A percentile compares a stretch with the other conserved stretches of the same genome.
Evolutionary conservation across 2,888 invertebrate species (phyloP).

Genomic region (Omphaloscelis lunosa): DNA sequence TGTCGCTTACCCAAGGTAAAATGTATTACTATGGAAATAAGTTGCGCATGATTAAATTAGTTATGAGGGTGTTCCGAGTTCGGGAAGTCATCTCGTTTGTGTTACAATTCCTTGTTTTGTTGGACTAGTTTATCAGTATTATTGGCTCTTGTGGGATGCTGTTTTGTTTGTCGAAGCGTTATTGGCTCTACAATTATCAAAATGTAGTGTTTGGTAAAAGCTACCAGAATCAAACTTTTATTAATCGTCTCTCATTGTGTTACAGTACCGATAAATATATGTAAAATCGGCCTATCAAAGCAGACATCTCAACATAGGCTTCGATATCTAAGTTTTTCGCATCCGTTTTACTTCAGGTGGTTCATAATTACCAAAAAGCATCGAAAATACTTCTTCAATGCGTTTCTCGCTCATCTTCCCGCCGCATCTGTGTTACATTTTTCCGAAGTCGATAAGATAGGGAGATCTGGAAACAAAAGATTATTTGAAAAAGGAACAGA

Average conservation of each 20-base stretch:
- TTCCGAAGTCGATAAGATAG: background rate
- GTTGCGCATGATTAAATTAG: slow-evolving; percentile 65
- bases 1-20: slow-evolving; percentile 66
- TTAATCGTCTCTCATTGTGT: no score
- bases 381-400: background rate
- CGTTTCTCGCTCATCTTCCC: background rate
- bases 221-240: background rate
- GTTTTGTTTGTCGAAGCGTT: background rate
- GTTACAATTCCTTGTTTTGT: slow-evolving; percentile 9
- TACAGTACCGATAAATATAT: background rate
- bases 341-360: background rate
- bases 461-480: background rate
- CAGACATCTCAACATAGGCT: background rate
- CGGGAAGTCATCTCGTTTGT: slow-evolving; percentile 30
- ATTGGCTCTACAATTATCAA: background rate
- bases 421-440: background rate
- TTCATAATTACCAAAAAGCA: background rate
- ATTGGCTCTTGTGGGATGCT: background rate
- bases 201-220: background rate
- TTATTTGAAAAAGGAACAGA: background rate
- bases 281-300: background rate
- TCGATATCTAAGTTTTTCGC: background rate
- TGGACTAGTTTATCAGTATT: background rate
- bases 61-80: slow-evolving; percentile 41
- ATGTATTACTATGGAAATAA: slow-evolving; percentile 69